These are phyloP conservation scores for Dasyornis broadbenti DNA, from an alignment of 2,113 vertebrate species.

Conservation along the genomic window DNA sequence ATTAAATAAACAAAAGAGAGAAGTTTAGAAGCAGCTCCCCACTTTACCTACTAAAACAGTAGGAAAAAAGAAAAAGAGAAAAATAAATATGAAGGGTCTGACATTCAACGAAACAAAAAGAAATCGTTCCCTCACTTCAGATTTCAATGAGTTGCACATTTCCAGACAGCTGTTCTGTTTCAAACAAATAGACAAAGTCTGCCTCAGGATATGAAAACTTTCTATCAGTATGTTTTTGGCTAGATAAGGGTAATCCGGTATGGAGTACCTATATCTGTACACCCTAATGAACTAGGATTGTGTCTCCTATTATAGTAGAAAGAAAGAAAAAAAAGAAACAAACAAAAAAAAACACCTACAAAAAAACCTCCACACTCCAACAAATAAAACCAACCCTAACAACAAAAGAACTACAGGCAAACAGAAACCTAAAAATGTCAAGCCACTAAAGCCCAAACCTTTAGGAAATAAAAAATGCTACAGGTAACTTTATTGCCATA, in stretches of 20 bases:
- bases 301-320: neutral
- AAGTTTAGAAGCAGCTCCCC: neutral
- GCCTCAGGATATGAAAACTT: neutral
- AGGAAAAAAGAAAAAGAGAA: neutral
- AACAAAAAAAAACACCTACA: rapidly evolving
- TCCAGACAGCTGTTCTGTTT: constrained; percentile 11
- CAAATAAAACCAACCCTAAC: neutral
- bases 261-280: neutral
- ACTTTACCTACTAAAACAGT: neutral
- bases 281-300: neutral
- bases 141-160: constrained; percentile 3
- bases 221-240: neutral
- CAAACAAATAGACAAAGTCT: neutral
- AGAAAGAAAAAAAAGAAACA: neutral
- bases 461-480: neutral
- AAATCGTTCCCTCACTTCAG: neutral
- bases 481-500: neutral
- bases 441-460: neutral
- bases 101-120: neutral
- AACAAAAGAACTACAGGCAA: neutral
- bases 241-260: neutral
- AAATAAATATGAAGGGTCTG: neutral
- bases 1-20: neutral
- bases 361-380: neutral
- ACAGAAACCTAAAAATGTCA: neutral